These are phyloP conservation scores for Anniella stebbinsi DNA, from an alignment of 2,797 vertebrate genomes.

Conservation along the genomic window DNA sequence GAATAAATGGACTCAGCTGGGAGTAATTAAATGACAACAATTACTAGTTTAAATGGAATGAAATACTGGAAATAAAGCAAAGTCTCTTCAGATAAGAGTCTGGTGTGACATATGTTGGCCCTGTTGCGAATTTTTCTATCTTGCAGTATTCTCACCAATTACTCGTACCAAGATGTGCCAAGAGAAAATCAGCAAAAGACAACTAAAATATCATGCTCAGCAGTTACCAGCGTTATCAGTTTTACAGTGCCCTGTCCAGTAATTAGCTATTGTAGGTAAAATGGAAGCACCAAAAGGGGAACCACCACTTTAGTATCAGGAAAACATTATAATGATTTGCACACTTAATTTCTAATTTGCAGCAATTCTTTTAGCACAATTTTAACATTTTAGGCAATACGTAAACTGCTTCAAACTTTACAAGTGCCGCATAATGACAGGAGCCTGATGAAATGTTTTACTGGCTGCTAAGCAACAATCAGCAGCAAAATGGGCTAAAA, in stretches of 20 bases:
- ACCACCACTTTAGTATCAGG: neutral
- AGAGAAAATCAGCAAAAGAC: neutral
- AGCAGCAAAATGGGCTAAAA: neutral
- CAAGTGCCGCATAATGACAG: neutral
- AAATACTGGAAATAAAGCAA: neutral
- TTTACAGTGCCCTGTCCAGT: neutral
- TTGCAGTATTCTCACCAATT: neutral
- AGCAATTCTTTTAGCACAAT: neutral
- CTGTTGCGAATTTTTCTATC: neutral
- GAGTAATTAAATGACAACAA: neutral
- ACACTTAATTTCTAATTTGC: neutral
- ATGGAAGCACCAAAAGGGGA: neutral
- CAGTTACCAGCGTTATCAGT: neutral
- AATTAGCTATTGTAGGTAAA: too few relatives aligned
- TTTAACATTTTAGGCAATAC: neutral
- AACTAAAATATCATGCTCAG: neutral
- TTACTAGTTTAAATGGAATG: neutral
- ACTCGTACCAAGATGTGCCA: neutral
- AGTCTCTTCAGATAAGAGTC: neutral
- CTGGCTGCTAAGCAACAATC: neutral
- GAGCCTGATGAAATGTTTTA: neutral
- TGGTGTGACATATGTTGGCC: neutral
- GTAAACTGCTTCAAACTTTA: neutral
- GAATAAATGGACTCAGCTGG: neutral
- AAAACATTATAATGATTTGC: neutral